Conservation (phyloP, 2,113 vertebrate species). For the Amphiprion ocellaris region DNA sequence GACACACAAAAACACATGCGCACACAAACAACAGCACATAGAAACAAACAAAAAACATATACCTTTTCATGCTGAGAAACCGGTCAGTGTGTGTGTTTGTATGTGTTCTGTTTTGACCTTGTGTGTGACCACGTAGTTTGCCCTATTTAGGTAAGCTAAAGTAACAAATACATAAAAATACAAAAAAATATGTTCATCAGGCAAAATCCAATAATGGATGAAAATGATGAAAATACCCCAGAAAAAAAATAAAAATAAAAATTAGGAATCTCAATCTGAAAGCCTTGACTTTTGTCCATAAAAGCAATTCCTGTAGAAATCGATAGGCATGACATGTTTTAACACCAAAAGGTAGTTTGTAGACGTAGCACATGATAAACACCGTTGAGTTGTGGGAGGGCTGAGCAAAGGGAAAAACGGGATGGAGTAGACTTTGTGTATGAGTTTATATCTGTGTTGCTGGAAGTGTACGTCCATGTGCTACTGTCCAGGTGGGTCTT, state of each 20-base stretch:
- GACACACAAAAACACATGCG: conserved; percentile 29
- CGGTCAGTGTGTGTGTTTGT: conserved; percentile 1
- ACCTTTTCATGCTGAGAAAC: conserved; percentile 24
- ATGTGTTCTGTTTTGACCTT: neutral
- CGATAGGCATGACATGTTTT: neutral
- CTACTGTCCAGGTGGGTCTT: neutral
- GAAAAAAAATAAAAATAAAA: neutral
- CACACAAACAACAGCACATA: conserved; percentile 21
- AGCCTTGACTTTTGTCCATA: neutral
- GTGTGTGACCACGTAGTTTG: neutral
- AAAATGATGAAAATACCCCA: neutral
- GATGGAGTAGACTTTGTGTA: neutral
- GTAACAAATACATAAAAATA: conserved; percentile 7
- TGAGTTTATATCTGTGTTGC: neutral
- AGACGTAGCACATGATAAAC: conserved; percentile 5
- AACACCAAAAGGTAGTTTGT: neutral
- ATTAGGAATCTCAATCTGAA: neutral
- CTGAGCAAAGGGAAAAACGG: conserved; percentile 15
- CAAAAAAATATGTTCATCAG: neutral
- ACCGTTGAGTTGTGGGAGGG: conserved; percentile 9
- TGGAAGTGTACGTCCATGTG: neutral
- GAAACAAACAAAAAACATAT: conserved; percentile 38
- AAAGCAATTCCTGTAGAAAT: neutral
- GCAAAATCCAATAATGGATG: neutral
- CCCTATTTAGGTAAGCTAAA: neutral